Evolutionary conservation across 1,140 invertebrate genomes (phyloP), one percentile per base, ranked within the genome.

Genomic region (Habropoda laboriosa): DNA sequence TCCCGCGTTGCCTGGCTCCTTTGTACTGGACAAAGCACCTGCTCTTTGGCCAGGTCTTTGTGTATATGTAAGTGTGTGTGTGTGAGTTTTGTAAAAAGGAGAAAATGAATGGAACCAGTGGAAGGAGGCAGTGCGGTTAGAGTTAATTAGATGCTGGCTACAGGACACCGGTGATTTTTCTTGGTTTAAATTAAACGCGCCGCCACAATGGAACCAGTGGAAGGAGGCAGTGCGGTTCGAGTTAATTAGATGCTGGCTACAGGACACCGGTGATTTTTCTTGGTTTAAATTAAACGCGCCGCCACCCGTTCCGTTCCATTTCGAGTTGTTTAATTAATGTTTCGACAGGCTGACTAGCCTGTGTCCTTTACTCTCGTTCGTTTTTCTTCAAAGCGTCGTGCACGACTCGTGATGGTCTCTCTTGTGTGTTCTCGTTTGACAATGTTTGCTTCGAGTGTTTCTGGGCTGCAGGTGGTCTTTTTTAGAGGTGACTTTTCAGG

Each of bases 81-180:
- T n/a, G n/a, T n/a, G n/a, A n/a, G n/a, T n/a, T n/a, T n/a, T n/a
- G n/a, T n/a, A n/a, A n/a, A n/a, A n/a, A n/a, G n/a, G n/a, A n/a
- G n/a, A n/a, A n/a, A n/a, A n/a, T n/a, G n/a, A n/a, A n/a, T n/a
- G n/a, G n/a, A n/a, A n/a, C n/a, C n/a, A n/a, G n/a, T n/a, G n/a
- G n/a, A n/a, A n/a, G n/a, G n/a, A n/a, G 57, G 63, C 53, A 38
- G 21, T 71, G 70, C 30, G 74, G 72, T 83, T 83, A 74, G 84
- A 85, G 82, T 86, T 86, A 86, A 86, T 86, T 86, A 86, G 83
- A 86, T 82, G 84, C 84, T 86, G 76, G 79, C 68, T 79, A 67
- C 84, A 86, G 84, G 75, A 75, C 75, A 38, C 60, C 47, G 83
- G 74, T 67, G 73, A 86, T 86, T 85, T 86, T 86, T 85, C 84